Base-by-base conservation (phyloP, 2,113 vertebrate species). In the Nibea coibor region DNA sequence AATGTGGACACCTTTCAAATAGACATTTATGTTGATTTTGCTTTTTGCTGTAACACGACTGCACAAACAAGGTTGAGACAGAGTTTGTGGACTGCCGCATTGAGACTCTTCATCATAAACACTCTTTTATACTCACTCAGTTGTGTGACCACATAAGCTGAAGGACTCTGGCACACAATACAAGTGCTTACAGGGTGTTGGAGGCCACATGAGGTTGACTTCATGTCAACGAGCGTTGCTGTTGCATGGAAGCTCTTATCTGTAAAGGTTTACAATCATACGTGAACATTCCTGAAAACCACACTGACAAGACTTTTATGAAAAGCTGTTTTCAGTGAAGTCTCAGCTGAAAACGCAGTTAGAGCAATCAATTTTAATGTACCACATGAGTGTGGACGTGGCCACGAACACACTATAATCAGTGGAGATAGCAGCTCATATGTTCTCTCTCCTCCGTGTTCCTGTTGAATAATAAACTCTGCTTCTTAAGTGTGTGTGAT, bases 401-500 rank as follows among this genome's bases (percentile, higher is more conserved):
- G 80, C 28, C 51, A 28, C 4, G 4, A 50, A 65, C 12, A 28
- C 2, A 12, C 3, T 24, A 10, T 47, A 39, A 47, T 59, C 20
- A 19, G 31, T 12, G 20, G 24, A 76, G 62, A 66, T 65, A 50
- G 16, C 15, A 48, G 56, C 70, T 76, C 48, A n/a, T 47, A 22
- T 19, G 51, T 45, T 51, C 19, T 15, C 58, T 62, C 22, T 24
- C 15, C 28, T 39, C 39, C 43, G 4, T 63, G 62, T 48, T 78
- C 64, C 72, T 65, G 61, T 73, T 45, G n/a, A 64, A 45, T 12
- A 5, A 47, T 43, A 15, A 43, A 64, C 42, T 65, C 20, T 35
- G 72, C 57, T 11, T 56, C 45, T 43, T 63, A 66, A 68, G 50
- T 39, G 67, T 3, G 14, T 73, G 76, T 65, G 69, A 82, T 59